These are phyloP conservation scores for Meiosimyza platycephala DNA, from an alignment of 2,888 invertebrate genomes.

Conservation along the genomic window DNA sequence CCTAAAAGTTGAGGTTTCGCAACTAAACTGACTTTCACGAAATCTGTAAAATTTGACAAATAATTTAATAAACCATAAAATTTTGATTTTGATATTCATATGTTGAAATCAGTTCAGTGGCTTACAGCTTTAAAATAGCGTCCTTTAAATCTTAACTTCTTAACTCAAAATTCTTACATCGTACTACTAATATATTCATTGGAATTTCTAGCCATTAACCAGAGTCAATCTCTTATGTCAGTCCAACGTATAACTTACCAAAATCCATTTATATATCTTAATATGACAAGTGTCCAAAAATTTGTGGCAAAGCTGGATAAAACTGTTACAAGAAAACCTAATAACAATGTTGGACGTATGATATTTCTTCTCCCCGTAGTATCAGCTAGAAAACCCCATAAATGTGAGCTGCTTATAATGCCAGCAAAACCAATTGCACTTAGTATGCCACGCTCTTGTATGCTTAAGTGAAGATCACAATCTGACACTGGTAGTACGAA, in stretches of 20 bases:
- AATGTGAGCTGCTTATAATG: slow-evolving; percentile 70
- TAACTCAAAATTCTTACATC: no score
- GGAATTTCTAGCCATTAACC: no score
- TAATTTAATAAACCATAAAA: no score
- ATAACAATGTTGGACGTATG: slow-evolving; percentile 67
- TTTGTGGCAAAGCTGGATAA: slow-evolving; percentile 68
- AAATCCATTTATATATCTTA: slow-evolving; percentile 70
- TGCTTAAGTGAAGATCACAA: slow-evolving; percentile 65
- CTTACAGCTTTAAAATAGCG: no score
- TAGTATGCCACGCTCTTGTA: slow-evolving; percentile 64
- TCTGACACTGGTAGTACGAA: slow-evolving; percentile 70
- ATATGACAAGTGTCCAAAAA: slow-evolving; percentile 68
- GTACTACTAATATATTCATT: no score
- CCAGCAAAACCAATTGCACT: slow-evolving; percentile 66
- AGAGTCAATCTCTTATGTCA: no score
- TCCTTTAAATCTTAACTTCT: no score
- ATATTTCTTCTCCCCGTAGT: slow-evolving; percentile 68
- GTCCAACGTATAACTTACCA: slow-evolving; percentile 62
- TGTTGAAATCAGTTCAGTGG: no score
- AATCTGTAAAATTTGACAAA: no score
- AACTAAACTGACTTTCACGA: no score
- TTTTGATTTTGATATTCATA: no score
- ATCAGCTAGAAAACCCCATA: slow-evolving; percentile 72
- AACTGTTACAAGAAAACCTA: slow-evolving; percentile 68
- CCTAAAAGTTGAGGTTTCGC: no score